Base-by-base conservation (phyloP, 2,888 invertebrate species). In the Mimas tiliae region DNA sequence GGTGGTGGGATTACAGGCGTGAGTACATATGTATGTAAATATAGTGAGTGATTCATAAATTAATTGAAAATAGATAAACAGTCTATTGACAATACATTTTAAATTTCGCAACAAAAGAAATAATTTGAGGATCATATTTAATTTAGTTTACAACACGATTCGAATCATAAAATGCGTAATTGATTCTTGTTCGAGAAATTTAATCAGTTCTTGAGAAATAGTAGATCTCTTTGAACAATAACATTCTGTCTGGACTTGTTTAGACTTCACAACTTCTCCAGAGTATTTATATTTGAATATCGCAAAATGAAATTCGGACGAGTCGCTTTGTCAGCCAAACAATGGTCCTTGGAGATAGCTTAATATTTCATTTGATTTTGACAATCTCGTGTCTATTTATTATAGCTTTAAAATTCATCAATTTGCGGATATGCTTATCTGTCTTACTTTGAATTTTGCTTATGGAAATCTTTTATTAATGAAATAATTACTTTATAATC, bases 221-320 rank as follows among this genome's bases (percentile, higher is more conserved):
- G 4, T 3, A 16, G 34, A 55, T 34, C 16, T 55, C 38, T 55
- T 55, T 34, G n/a, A 55, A 34, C 14, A 33, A 53, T 33, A 55
- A 16, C 34, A 38, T 55, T 55, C 55, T 55, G 9, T 38, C 11
- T 38, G 34, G 55, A 34, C 38, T 38, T 34, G 16, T 55, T 55
- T 52, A 52, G 27, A 14, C 12, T 51, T 51, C n/a, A 21, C n/a
- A n/a, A 34, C 27, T 27, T 34, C 34, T 34, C 12, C 9, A 16
- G 38, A 55, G 55, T 34, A 55, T 55, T 55, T 33, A 14, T 33
- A 53, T 33, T 53, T 33, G 33, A 4, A 53, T 53, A 33, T 21
- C 6, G 6, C 1, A 19, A 8, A 50, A 50, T 19, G 50, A 1
- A 19, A 50, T 50, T 47, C 11, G 50, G 9, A 27, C 42, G 16